These are phyloP conservation scores for Trissoscelio sp. DNA, from an alignment of 2,888 invertebrate genomes.

Conservation along the genomic window DNA sequence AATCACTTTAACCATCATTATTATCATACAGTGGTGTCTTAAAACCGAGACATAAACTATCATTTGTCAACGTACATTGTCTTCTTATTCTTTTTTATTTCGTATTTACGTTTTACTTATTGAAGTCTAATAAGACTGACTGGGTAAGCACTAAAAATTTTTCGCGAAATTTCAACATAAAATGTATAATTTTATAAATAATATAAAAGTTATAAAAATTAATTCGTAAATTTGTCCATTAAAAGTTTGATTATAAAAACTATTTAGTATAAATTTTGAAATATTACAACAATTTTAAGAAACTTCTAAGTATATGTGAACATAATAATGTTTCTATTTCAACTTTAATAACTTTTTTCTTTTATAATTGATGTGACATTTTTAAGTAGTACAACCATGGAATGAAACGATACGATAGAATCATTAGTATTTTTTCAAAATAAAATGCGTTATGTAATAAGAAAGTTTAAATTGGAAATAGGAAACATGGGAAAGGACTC, in stretches of 20 bases:
- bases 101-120: slow-evolving; percentile 21
- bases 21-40: slow-evolving; percentile 33
- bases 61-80: slow-evolving; percentile 42
- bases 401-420: too few relatives aligned
- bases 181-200: too few relatives aligned
- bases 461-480: slow-evolving; percentile 26
- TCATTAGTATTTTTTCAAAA: background rate
- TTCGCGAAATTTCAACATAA: background rate
- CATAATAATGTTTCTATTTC: too few relatives aligned
- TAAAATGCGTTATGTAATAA: slow-evolving; percentile 26
- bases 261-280: too few relatives aligned
- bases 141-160: background rate
- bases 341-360: too few relatives aligned
- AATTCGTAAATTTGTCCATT: too few relatives aligned
- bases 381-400: too few relatives aligned
- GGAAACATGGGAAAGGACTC: background rate
- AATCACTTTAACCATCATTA: slow-evolving; percentile 56
- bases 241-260: too few relatives aligned
- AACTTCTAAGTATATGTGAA: too few relatives aligned
- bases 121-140: slow-evolving; percentile 4
- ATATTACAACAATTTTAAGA: too few relatives aligned
- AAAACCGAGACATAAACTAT: slow-evolving; percentile 18
- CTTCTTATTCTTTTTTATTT: slow-evolving; percentile 27
- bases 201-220: too few relatives aligned
- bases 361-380: too few relatives aligned